Evolutionary conservation across 2,888 invertebrate species (phyloP).

Genomic region (Meiosimyza platycephala): DNA sequence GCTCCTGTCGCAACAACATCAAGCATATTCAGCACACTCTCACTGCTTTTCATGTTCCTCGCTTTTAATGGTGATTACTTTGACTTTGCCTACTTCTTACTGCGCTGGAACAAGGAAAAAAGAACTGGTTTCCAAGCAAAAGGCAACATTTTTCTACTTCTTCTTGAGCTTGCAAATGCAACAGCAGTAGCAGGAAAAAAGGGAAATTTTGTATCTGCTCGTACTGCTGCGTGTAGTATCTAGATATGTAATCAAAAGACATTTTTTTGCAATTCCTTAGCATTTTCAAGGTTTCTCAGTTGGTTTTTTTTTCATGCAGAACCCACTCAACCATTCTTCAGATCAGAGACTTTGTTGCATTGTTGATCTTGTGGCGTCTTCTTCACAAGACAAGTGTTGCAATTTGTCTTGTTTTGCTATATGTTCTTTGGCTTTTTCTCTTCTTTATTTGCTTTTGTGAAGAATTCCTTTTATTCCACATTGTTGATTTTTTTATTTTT

Average conservation of each 20-base stretch:
- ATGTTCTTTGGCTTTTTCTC: too few relatives aligned
- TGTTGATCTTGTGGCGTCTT: neutral
- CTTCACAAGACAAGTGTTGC: conserved; percentile 18
- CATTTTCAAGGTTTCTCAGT: conserved; percentile 2
- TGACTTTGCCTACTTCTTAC: conserved; percentile 6
- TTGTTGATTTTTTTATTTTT: neutral
- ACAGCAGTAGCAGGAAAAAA: too few relatives aligned
- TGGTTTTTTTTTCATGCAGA: neutral
- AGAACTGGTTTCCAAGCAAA: conserved; percentile 7
- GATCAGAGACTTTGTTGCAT: neutral
- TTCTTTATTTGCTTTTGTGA: neutral
- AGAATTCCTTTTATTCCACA: neutral
- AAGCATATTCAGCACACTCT: conserved; percentile 49
- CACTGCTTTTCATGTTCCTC: conserved; percentile 50
- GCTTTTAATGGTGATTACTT: conserved; percentile 6
- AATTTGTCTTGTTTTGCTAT: neutral
- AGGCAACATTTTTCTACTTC: neutral
- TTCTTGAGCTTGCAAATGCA: neutral
- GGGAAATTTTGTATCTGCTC: neutral
- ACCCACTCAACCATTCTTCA: conserved; percentile 6
- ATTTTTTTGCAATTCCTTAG: neutral
- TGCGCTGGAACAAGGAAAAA: too few relatives aligned
- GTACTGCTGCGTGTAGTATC: neutral
- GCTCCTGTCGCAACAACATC: conserved; percentile 43
- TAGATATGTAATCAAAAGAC: neutral